Base-by-base conservation (phyloP, 2,113 vertebrate species). In the Cottus gobio region DNA sequence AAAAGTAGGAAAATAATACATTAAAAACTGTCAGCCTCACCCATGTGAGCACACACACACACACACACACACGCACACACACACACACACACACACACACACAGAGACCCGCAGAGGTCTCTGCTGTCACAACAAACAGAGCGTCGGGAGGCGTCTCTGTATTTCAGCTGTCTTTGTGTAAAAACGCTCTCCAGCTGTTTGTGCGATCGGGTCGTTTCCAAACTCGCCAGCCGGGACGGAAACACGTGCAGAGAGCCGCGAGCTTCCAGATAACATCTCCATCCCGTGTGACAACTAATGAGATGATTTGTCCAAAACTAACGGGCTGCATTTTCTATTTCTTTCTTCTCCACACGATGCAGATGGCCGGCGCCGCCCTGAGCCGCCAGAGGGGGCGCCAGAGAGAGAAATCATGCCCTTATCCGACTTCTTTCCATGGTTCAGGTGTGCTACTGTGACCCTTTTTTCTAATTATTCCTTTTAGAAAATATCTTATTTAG, bases 81-180 rank as follows among this genome's bases (percentile, higher is more conserved):
- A 50, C 20, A 39, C 28, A 28, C 42, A 58, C 30, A 24, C 7
- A 22, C 16, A 46, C 73, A 50, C 64, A 64, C 39, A 56, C 54
- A 11, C 10, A 48, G 9, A 42, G 11, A 75, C 52, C 16, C 57
- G 37, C 44, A 64, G 37, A 73, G 66, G 75, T 74, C 58, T 71
- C 79, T 82, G 73, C 82, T 87, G 88, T 84, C 82, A 90, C 80
- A 89, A 83, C 84, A 88, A 86, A 82, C 77, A 82, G 79, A 81
- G 68, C 18, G 16, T n/a, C 11, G 62, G 67, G 71, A 50, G 54
- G 71, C 42, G 3, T 78, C 73, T 64, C 65, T 60, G 31, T 72
- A 78, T 87, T 82, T 9, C 88, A 87, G 73, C 85, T 67, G 79
- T 79, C 78, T 64, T 75, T 5, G 57, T 72, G 71, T 71, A 68